Evolutionary conservation across 1,140 invertebrate genomes (phyloP), one percentile per base, ranked within the genome.

Genomic region (Drosophila repletoides): DNA sequence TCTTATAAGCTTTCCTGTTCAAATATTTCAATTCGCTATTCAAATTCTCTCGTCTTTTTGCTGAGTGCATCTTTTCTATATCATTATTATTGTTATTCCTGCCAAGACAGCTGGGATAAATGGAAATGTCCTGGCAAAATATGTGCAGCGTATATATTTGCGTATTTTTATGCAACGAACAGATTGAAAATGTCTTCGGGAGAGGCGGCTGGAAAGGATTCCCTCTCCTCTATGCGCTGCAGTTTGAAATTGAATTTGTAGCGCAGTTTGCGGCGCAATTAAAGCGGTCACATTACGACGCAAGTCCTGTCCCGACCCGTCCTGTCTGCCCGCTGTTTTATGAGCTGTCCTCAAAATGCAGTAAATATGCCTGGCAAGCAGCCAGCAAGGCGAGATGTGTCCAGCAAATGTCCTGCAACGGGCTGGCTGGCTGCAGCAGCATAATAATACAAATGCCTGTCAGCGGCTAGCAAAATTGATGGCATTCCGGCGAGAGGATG

Each of bases 101-200:
- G 33, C 34, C 56, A 40, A 29, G 51, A 59, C n/a, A n/a, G 26
- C 12, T 53, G 28, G 48, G 33, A 33, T 73, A 66, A 83, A 83
- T 83, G 74, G 38, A 84, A 83, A 66, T 72, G 55, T 72, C 61
- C 67, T 79, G 66, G 66, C 74, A 72, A 60, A 74, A 71, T 72
- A 84, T 83, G 75, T 80, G 67, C 65, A 63, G 46, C 33, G 22
- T 22, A 56, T n/a, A 69, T 66, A 80, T 86, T 86, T 86, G 76
- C 81, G 59, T 86, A 76, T 77, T 83, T 77, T 83, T 83, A 83
- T 76, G 56, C 72, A 71, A 17, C 36, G 58, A 63, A 63, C 75
- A 80, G 59, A 86, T 86, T 80, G 75, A 65, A 86, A 53, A 5
- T 72, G 60, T 69, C 46, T n/a, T n/a, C n/a, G n/a, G 5, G 2